Evolutionary conservation across 2,797 vertebrate genomes (phyloP).

Genomic region (Gambusia yucatana): DNA sequence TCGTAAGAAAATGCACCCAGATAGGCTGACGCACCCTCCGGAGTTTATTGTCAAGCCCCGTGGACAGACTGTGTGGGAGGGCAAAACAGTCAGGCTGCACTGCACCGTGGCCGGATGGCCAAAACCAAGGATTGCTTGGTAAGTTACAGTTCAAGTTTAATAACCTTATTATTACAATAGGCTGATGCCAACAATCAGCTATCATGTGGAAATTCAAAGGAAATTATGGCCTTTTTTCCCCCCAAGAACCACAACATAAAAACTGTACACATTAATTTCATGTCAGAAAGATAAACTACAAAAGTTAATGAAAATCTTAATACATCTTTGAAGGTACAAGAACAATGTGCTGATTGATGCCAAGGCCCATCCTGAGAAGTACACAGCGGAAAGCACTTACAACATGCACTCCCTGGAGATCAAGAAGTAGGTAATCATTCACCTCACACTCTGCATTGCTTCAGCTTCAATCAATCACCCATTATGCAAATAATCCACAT

Average conservation of each 20-base stretch:
- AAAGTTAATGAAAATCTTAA: slow-evolving; percentile 33
- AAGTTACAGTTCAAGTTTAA: slow-evolving; percentile 43
- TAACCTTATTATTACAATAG: slow-evolving; percentile 16
- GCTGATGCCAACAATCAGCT: slow-evolving; percentile 10
- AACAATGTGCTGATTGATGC: slow-evolving; percentile 94
- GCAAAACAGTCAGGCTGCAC: slow-evolving; percentile 88
- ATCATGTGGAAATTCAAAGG: not conserved
- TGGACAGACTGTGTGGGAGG: slow-evolving; percentile 95
- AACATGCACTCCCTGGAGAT: slow-evolving; percentile 98
- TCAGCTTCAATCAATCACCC: slow-evolving; percentile 2
- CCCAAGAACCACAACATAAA: slow-evolving; percentile 5
- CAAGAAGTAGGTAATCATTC: slow-evolving; percentile 85
- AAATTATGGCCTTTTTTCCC: slow-evolving; percentile 21
- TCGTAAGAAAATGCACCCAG: slow-evolving; percentile 91
- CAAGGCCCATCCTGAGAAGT: slow-evolving; percentile 89
- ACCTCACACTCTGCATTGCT: slow-evolving; percentile 14
- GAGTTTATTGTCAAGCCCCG: slow-evolving; percentile 92
- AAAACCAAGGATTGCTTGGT: slow-evolving; percentile 93
- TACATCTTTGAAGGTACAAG: slow-evolving; percentile 89
- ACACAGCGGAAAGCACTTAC: slow-evolving; percentile 87
- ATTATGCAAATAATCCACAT: slow-evolving; percentile 1
- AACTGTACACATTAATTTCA: slow-evolving; percentile 5
- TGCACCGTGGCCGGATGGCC: slow-evolving; percentile 96
- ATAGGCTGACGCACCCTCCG: slow-evolving; percentile 89
- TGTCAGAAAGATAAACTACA: slow-evolving; percentile 9